phyloP scores from a whole-genome alignment of 1,140 invertebrate genomes.

The Lepidotrigona ventralis region DNA sequence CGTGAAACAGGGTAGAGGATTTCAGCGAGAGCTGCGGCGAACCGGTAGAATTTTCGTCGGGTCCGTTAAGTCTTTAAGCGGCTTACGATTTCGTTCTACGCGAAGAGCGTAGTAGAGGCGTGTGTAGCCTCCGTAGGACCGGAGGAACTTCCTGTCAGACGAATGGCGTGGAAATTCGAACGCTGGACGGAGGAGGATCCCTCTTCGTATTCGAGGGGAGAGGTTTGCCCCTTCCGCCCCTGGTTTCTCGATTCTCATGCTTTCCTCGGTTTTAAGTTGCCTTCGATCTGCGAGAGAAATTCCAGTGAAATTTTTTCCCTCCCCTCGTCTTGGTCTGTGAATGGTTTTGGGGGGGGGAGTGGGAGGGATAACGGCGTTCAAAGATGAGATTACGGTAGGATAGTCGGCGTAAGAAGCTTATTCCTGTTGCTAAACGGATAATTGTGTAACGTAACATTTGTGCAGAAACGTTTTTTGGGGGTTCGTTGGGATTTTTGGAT shows the following conservation, averaged over 20 bases:
- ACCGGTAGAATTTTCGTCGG: slow-evolving; percentile 73
- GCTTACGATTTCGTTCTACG: slow-evolving; percentile 73
- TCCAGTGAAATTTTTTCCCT: neutral
- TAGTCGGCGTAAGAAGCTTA: no score
- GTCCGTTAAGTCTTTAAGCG: slow-evolving; percentile 75
- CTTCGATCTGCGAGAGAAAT: neutral
- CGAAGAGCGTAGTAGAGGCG: neutral
- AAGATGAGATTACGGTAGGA: neutral
- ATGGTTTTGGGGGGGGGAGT: no score
- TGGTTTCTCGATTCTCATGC: neutral
- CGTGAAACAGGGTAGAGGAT: slow-evolving; percentile 43
- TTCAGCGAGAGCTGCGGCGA: slow-evolving; percentile 41
- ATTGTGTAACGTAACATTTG: no score
- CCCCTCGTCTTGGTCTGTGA: neutral
- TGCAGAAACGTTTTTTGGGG: no score
- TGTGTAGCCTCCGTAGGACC: neutral
- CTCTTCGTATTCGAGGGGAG: neutral
- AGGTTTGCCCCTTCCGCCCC: neutral
- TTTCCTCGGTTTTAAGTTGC: neutral
- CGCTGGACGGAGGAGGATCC: neutral
- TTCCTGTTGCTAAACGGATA: no score
- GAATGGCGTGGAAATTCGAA: neutral
- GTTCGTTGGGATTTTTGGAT: no score
- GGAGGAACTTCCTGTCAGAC: neutral
- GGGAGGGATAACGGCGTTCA: neutral